Base-by-base conservation (phyloP, 1,140 invertebrate species). In the Drosophila sp. region DNA sequence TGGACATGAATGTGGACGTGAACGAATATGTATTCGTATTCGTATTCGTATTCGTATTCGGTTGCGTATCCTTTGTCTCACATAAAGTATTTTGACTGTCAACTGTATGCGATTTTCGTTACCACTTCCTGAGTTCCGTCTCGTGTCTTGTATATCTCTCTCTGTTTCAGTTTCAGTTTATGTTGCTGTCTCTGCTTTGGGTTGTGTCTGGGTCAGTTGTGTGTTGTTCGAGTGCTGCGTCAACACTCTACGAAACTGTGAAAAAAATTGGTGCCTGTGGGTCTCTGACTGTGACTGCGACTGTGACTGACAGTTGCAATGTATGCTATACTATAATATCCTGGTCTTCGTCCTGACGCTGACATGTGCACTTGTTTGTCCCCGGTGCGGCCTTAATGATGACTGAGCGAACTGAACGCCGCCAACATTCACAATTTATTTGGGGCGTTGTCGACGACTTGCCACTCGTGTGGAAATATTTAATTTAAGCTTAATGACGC, bases 271-370 rank as follows among this genome's bases (percentile, higher is more conserved):
- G 18, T 51, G 36, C 36, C 40, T 59, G 46, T 50, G 46, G 46
- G 50, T 5, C 29, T 62, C 38, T 53, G 40, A 5, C 29, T 62
- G 46, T 53, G 40, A 14, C 27, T 29, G 27, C 6, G 9, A 14
- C 80, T 86, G 81, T 87, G 81, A 86, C 70, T 86, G 81, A 87
- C 81, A 86, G 81, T 78, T 87, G 82, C 82, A 87, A 89, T 87
- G 82, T 89, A 87, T 89, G 83, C 83, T 78, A 87, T 87, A 82
- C 83, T 78, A 87, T 87, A 82, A 89, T 87, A 86, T 87, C 80
- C 83, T 79, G 72, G 45, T 25, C 63, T 50, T 59, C 38, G 43
- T 62, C 41, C 71, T 80, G 83, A 14, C 77, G 70, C 66, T 89
- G 83, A 89, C 83, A 89, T 89, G 83, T 87, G 84, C 79, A 83